These are phyloP conservation scores for Acromyrmex charruanus DNA, from an alignment of 1,140 invertebrate genomes.

Conservation along the genomic window DNA sequence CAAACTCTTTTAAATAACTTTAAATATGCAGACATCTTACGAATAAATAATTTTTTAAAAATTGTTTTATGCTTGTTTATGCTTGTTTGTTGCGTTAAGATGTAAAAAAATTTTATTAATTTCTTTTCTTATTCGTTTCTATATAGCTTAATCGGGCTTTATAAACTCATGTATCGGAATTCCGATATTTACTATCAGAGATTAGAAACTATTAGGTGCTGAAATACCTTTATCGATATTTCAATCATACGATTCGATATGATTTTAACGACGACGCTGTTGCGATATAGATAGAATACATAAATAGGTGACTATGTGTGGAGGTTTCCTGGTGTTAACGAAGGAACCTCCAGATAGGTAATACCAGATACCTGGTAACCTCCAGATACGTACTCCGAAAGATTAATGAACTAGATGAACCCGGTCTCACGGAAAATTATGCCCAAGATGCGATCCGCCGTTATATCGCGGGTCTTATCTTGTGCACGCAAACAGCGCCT, in stretches of 20 bases:
- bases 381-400: conserved; percentile 36
- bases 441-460: conserved; percentile 17
- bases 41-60: background rate
- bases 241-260: conserved; percentile 51
- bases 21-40: background rate
- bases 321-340: conserved; percentile 56
- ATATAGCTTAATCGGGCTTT: background rate
- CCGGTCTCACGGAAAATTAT: conserved; percentile 50
- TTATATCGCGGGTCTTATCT: conserved; percentile 19
- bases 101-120: background rate
- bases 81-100: no score
- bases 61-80: background rate
- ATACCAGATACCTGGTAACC: background rate
- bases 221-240: conserved; percentile 38
- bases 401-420: conserved; percentile 66
- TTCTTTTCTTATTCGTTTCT: background rate
- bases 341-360: conserved; percentile 13
- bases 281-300: conserved; percentile 33
- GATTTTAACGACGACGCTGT: conserved; percentile 58
- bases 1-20: background rate
- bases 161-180: background rate
- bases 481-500: conserved; percentile 20
- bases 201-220: conserved; percentile 31
- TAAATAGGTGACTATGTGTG: conserved; percentile 27
- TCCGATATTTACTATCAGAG: background rate